Evolutionary conservation across 92 coral and sea anemone species (phyloP), one percentile per base, ranked within the genome.

Genomic region (Paramuricea clavata): DNA sequence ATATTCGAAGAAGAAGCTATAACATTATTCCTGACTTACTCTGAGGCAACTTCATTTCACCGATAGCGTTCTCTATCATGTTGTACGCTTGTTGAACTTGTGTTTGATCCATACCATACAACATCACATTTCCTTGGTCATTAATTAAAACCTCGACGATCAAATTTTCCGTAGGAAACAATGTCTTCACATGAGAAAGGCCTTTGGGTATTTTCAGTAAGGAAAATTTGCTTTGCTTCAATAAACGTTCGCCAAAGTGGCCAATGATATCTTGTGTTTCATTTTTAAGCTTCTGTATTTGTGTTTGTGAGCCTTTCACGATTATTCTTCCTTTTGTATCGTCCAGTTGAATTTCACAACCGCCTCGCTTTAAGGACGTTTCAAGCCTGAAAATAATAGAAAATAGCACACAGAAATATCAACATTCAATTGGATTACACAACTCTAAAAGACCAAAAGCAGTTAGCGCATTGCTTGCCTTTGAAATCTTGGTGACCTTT

Each of bases 51-150:
- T 21, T 78, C 12, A 57, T 6, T 78, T 78, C 83, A 49, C 52
- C 43, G 28, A 78, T 59, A 22, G 49, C 43, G 34, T 64, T 19
- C 56, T n/a, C 42, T 12, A 78, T 57, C 21, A 56, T 27, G 9
- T 22, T 44, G 52, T 56, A 78, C 25, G 83, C 83, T 33, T 60
- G n/a, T 17, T 78, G 67, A 1, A 56, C 83, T 17, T 78, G 25
- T 6, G 82, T 19, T 30, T 76, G 42, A 8, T 49, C 82, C 8
- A 76, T 1, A 34, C 82, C 68, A 19, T 59, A 64, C 54, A 78
- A 27, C 28, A 35, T 22, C 22, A 36, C 41, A 25, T 5, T 56
- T 44, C 42, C 33, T 19, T 10, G 7, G 49, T 78, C 72, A 42
- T 32, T 34, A 2, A 27, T 25, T 12, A 43, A 57, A 56, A 78